These are phyloP conservation scores for Thecocarcelia acutangulata DNA, from an alignment of 2,888 invertebrate genomes.

Conservation along the genomic window DNA sequence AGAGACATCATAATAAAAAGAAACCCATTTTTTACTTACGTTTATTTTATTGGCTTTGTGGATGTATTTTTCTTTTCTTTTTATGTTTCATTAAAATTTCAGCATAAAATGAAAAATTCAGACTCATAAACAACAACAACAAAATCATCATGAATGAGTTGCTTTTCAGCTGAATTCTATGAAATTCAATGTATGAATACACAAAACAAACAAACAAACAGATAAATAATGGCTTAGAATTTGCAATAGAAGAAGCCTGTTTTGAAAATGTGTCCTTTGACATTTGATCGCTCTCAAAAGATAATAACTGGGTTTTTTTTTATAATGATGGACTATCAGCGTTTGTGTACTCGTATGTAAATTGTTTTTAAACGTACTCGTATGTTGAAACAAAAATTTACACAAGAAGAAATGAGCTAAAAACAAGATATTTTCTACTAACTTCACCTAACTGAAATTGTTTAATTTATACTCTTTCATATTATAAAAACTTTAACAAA, in stretches of 20 bases:
- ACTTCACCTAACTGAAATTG: no score
- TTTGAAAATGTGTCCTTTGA: constrained; percentile 70
- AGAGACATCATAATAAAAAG: constrained; percentile 34
- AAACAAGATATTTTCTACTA: no score
- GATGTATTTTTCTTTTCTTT: constrained; percentile 27
- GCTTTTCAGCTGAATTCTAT: constrained; percentile 47
- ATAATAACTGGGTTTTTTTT: constrained; percentile 58
- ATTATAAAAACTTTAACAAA: no score
- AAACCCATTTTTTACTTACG: constrained; percentile 60
- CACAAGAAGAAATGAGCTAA: no score
- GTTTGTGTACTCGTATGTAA: no score
- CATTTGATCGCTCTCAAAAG: constrained; percentile 70
- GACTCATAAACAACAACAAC: constrained; percentile 40
- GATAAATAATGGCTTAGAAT: constrained; percentile 39
- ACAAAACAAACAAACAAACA: constrained; percentile 6
- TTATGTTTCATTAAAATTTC: constrained; percentile 45
- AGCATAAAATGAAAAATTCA: constrained; percentile 34
- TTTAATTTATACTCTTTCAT: no score
- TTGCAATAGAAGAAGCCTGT: constrained; percentile 54
- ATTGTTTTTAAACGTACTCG: no score
- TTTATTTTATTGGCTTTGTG: constrained; percentile 65
- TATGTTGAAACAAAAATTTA: no score
- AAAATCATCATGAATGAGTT: constrained; percentile 57
- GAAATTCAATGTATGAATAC: constrained; percentile 16
- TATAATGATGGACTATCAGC: constrained; percentile 47